Conservation (phyloP, 2,888 invertebrate genomes). For the Reticulitermes lucifugus region DNA sequence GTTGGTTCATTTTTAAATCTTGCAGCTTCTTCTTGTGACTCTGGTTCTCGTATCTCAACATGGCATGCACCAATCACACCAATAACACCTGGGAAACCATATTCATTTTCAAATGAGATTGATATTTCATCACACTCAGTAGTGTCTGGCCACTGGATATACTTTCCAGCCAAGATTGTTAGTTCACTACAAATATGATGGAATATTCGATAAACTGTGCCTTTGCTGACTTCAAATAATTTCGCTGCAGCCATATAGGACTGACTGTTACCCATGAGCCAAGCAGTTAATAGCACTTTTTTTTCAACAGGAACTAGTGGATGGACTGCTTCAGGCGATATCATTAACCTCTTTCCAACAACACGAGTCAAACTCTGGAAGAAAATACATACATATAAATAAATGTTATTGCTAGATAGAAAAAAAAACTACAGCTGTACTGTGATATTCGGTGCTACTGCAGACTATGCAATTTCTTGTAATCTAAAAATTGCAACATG, state of each 20-base stretch:
- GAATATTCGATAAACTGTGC: conserved; percentile 43
- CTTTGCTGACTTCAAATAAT: conserved; percentile 40
- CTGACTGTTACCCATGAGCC: conserved; percentile 47
- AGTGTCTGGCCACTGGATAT: conserved; percentile 50
- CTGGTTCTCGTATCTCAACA: conserved; percentile 42
- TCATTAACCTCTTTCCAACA: conserved; percentile 30
- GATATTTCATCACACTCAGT: conserved; percentile 43
- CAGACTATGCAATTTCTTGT: no score
- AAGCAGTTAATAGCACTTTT: conserved; percentile 47
- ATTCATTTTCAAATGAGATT: conserved; percentile 42
- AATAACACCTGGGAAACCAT: conserved; percentile 51
- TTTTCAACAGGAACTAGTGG: conserved; percentile 45
- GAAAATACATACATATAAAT: no score
- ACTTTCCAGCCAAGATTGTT: conserved; percentile 41
- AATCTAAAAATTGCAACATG: no score
- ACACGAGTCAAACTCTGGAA: conserved; percentile 45
- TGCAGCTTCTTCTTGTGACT: conserved; percentile 18
- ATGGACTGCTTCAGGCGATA: conserved; percentile 26
- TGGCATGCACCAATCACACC: conserved; percentile 47
- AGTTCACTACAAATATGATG: conserved; percentile 49
- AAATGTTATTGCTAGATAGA: no score
- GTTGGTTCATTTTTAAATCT: conserved; percentile 43
- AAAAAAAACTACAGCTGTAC: no score
- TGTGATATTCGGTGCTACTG: no score
- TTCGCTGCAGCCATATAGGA: conserved; percentile 35